phyloP scores from a whole-genome alignment of 2,888 invertebrate genomes.

The Augochlorella aurata region DNA sequence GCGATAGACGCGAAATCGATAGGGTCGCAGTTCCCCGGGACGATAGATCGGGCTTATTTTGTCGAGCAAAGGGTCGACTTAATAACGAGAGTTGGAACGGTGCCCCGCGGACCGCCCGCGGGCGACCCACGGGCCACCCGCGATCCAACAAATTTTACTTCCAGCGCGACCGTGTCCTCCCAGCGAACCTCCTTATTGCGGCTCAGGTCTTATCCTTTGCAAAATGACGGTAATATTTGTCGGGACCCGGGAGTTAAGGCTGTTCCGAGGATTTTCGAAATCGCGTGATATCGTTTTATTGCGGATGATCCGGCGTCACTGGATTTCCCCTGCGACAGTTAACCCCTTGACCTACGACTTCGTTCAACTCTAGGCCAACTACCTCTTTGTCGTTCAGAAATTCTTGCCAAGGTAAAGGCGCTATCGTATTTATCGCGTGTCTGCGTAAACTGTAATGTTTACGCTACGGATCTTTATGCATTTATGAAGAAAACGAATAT shows the following conservation, averaged over 20 bases:
- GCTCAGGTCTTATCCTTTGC: background rate
- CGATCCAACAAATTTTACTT: conserved; percentile 26
- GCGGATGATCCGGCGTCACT: background rate
- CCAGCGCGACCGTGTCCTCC: conserved; percentile 1
- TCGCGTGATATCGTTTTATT: background rate
- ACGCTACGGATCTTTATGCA: too few species aligned
- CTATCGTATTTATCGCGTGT: too few species aligned
- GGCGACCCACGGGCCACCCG: background rate
- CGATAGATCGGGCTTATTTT: conserved; percentile 58
- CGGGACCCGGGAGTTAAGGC: background rate
- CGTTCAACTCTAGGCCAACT: too few species aligned
- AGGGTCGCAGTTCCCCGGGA: background rate
- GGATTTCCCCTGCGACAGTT: background rate
- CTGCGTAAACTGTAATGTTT: too few species aligned
- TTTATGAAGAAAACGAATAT: too few species aligned
- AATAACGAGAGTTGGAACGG: conserved; percentile 56
- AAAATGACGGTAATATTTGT: conserved; percentile 11
- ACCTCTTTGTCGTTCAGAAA: too few species aligned
- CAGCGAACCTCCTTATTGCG: conserved; percentile 31
- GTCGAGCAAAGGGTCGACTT: conserved; percentile 48
- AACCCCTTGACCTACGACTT: background rate
- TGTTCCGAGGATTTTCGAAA: background rate
- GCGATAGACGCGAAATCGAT: conserved; percentile 65
- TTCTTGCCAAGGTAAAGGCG: too few species aligned
- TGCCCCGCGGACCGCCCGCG: conserved; percentile 27